Evolutionary conservation across 2,888 invertebrate genomes (phyloP).

Genomic region (Dysmachus trigonus): DNA sequence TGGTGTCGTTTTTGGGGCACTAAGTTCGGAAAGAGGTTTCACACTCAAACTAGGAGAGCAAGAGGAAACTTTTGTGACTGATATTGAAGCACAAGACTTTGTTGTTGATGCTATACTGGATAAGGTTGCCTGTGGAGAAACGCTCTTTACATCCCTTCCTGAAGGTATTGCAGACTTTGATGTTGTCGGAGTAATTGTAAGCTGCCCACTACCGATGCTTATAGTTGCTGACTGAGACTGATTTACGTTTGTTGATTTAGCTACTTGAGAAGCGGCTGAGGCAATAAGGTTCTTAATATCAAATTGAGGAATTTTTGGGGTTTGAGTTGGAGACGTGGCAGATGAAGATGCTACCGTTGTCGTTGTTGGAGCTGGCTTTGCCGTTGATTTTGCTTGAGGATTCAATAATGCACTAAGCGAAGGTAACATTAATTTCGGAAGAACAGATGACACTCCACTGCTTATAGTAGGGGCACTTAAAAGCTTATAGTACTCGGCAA

Average conservation of each 20-base stretch:
- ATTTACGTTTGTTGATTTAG: conserved; percentile 49
- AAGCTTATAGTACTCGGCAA: conserved; percentile 54
- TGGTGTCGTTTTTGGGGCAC: conserved; percentile 29
- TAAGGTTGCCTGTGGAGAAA: conserved; percentile 41
- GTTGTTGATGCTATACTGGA: neutral
- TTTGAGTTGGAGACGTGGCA: neutral
- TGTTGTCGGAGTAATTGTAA: conserved; percentile 54
- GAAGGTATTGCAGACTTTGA: conserved; percentile 48
- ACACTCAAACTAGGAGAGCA: conserved; percentile 50
- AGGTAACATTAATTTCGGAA: conserved; percentile 46
- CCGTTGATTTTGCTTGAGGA: conserved; percentile 48
- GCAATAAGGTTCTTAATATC: conserved; percentile 54
- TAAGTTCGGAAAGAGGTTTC: conserved; percentile 51
- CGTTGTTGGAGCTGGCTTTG: conserved; percentile 42
- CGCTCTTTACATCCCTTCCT: conserved; percentile 46
- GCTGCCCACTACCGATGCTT: conserved; percentile 53
- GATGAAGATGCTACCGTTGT: conserved; percentile 12
- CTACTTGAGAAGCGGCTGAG: conserved; percentile 53
- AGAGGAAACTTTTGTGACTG: conserved; percentile 52
- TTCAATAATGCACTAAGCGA: conserved; percentile 47
- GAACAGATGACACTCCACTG: conserved; percentile 42
- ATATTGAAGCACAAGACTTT: conserved; percentile 49
- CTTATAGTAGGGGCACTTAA: conserved; percentile 49
- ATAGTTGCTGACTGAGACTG: conserved; percentile 53
- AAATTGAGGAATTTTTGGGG: conserved; percentile 52